These are phyloP conservation scores for Sebastes aleutianus DNA, from an alignment of 2,797 vertebrate species.

Conservation along the genomic window DNA sequence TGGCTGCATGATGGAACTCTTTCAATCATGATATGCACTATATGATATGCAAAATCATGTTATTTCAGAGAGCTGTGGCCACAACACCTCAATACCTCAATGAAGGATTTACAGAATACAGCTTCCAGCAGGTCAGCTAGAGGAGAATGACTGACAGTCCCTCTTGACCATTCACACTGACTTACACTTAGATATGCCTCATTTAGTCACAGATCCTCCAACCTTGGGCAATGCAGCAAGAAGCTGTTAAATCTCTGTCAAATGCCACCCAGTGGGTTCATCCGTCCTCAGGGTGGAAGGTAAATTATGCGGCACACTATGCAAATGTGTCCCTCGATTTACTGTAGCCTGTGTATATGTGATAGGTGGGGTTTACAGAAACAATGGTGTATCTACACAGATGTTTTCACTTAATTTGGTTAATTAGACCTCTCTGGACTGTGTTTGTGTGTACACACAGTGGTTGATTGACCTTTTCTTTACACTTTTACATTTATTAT, in stretches of 20 bases:
- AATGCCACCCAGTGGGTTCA: slow-evolving; percentile 16
- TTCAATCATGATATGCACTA: neutral
- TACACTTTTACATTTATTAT: neutral
- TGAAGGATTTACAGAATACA: slow-evolving; percentile 8
- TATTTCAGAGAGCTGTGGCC: slow-evolving; percentile 16
- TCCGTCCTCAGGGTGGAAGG: neutral
- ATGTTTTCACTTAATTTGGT: neutral
- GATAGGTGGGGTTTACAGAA: neutral
- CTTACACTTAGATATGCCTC: slow-evolving; percentile 32
- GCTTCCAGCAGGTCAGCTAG: slow-evolving; percentile 19
- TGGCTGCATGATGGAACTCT: neutral
- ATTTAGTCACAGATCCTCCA: slow-evolving; percentile 50
- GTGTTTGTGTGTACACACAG: neutral
- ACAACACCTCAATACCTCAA: slow-evolving; percentile 26
- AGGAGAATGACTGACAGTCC: slow-evolving; percentile 13
- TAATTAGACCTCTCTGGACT: neutral
- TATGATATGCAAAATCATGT: slow-evolving; percentile 13
- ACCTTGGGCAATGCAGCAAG: slow-evolving; percentile 20
- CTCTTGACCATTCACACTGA: slow-evolving; percentile 32
- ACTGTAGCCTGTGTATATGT: neutral
- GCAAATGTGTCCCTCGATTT: slow-evolving; percentile 10
- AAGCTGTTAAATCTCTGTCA: slow-evolving; percentile 33
- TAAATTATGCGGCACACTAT: slow-evolving; percentile 11
- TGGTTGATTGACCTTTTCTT: neutral
- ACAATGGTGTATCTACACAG: neutral